Evolutionary conservation across 2,797 vertebrate species (phyloP).

Genomic region (Lycodopsis pacificus): DNA sequence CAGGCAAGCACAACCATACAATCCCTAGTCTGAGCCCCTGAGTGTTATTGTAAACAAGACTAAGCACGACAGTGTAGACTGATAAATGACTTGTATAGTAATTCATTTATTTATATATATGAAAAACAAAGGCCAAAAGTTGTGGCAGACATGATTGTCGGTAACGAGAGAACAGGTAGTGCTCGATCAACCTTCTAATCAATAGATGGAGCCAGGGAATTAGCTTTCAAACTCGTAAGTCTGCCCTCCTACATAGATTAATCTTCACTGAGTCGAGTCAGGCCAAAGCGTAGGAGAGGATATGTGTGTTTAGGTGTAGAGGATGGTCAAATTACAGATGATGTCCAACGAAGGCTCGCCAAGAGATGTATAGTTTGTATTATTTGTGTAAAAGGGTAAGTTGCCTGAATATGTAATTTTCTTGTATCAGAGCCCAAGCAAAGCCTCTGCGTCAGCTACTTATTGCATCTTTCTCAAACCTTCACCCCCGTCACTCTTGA

Average conservation of each 20-base stretch:
- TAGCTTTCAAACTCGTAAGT: constrained; percentile 36
- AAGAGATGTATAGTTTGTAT: constrained; percentile 14
- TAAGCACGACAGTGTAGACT: constrained; percentile 1
- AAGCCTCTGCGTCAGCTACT: neutral
- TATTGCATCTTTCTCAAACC: constrained; percentile 11
- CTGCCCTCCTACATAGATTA: constrained; percentile 41
- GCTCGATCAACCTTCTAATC: constrained; percentile 41
- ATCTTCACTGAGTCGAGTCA: constrained; percentile 38
- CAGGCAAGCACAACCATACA: neutral
- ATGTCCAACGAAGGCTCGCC: neutral
- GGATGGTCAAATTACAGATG: constrained; percentile 30
- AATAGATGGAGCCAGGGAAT: constrained; percentile 42
- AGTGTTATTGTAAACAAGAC: constrained; percentile 22
- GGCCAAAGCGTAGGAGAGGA: constrained; percentile 3
- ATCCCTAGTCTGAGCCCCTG: neutral
- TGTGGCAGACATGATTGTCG: constrained; percentile 1
- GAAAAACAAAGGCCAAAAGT: constrained; percentile 1
- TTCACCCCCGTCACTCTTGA: neutral
- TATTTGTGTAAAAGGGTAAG: neutral
- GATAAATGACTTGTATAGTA: constrained; percentile 31
- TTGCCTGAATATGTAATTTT: neutral
- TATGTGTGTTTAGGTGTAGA: constrained; percentile 11
- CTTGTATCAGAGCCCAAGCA: constrained; percentile 6
- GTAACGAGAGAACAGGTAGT: constrained; percentile 28
- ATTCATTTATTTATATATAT: neutral